Conservation (phyloP, 2,113 vertebrate genomes). For the Osmerus mordax region DNA sequence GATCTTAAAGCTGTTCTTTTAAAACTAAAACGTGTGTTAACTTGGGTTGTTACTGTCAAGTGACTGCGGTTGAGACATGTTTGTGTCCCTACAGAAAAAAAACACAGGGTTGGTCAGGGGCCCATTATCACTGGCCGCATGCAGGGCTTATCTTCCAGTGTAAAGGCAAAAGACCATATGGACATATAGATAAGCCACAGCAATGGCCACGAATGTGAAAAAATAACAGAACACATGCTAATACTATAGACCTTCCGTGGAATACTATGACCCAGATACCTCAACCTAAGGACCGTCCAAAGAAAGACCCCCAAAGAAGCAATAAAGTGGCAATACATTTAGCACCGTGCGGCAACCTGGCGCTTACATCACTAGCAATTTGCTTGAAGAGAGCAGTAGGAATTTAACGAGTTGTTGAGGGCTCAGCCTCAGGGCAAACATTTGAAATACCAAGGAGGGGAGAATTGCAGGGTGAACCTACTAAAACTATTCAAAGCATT, state of each 20-base stretch:
- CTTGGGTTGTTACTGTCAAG: no score
- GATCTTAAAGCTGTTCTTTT: no score
- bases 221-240: background rate
- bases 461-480: background rate
- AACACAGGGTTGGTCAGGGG: no score
- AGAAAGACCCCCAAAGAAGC: background rate
- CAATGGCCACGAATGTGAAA: background rate
- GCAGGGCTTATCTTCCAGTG: no score
- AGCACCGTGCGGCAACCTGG: background rate
- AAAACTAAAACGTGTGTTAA: no score
- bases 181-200: background rate
- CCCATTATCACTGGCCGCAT: no score
- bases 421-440: background rate
- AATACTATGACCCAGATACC: background rate
- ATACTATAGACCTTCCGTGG: background rate
- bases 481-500: background rate
- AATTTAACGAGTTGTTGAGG: conserved; percentile 4
- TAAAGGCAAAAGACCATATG: background rate
- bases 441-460: conserved; percentile 1
- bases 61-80: background rate
- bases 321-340: background rate
- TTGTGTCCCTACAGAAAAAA: background rate
- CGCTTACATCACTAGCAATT: background rate
- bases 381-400: background rate
- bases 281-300: background rate